phyloP scores from a whole-genome alignment of 2,113 vertebrate species.

The Genyomyrus donnyi region DNA sequence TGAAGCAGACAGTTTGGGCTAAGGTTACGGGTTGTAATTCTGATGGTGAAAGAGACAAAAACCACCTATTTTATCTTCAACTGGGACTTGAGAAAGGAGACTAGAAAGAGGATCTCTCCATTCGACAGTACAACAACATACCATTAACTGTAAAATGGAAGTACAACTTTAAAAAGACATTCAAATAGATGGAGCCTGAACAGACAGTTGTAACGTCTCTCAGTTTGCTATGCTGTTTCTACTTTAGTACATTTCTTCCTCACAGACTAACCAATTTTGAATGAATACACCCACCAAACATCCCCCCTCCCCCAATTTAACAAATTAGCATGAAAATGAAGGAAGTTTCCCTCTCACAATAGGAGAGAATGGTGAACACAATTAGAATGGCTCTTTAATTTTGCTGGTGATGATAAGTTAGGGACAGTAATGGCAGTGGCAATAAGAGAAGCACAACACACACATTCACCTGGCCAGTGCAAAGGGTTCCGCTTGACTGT shows the following conservation, averaged over 20 bases:
- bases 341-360: slow-evolving; percentile 50
- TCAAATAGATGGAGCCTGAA: slow-evolving; percentile 41
- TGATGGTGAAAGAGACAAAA: slow-evolving; percentile 69
- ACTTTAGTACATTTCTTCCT: slow-evolving; percentile 34
- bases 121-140: slow-evolving; percentile 61
- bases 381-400: slow-evolving; percentile 56
- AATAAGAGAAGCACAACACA: slow-evolving; percentile 48
- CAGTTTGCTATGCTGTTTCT: slow-evolving; percentile 20
- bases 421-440: slow-evolving; percentile 41
- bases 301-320: slow-evolving; percentile 45
- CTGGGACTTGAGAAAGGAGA: slow-evolving; percentile 61
- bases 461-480: slow-evolving; percentile 45
- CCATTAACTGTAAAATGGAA: slow-evolving; percentile 61
- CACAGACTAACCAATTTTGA: neutral
- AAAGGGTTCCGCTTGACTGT: slow-evolving; percentile 51
- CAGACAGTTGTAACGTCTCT: neutral
- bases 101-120: slow-evolving; percentile 69
- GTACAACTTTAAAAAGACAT: slow-evolving; percentile 62
- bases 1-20: slow-evolving; percentile 70
- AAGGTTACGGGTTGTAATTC: slow-evolving; percentile 77
- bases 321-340: slow-evolving; percentile 55
- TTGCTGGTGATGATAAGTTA: slow-evolving; percentile 58
- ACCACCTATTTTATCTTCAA: slow-evolving; percentile 69
- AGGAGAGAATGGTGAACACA: slow-evolving; percentile 33
- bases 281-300: neutral